These are phyloP conservation scores for Mustela nigripes DNA, from an alignment of 2,113 vertebrate species.

Conservation along the genomic window DNA sequence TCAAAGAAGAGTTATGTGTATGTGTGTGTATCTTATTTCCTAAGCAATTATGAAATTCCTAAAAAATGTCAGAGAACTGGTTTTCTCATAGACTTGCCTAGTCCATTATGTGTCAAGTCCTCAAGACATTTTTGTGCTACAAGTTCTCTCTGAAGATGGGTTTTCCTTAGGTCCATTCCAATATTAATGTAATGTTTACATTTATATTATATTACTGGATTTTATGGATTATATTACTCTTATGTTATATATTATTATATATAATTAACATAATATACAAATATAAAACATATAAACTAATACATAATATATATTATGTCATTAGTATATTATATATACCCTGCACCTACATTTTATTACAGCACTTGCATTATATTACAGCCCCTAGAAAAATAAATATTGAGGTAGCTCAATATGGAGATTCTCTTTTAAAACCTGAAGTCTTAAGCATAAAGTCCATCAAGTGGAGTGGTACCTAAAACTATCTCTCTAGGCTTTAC, in stretches of 20 bases:
- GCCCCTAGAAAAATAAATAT: constrained; percentile 28
- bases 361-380: neutral
- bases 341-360: neutral
- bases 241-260: no score
- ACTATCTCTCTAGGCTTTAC: neutral
- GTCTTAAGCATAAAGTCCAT: neutral
- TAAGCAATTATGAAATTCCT: neutral
- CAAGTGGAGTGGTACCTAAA: neutral
- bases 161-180: neutral
- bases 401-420: neutral
- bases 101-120: neutral
- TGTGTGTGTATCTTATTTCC: constrained; percentile 19
- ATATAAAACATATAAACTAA: no score
- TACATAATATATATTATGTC: no score
- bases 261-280: no score
- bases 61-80: neutral
- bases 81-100: neutral
- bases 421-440: neutral
- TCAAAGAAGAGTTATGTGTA: neutral
- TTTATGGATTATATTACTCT: neutral
- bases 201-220: neutral
- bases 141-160: neutral
- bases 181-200: neutral
- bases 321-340: no score
- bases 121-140: neutral